These are phyloP conservation scores for Sebastes matsubarae DNA, from an alignment of 2,797 vertebrate species.

Conservation along the genomic window DNA sequence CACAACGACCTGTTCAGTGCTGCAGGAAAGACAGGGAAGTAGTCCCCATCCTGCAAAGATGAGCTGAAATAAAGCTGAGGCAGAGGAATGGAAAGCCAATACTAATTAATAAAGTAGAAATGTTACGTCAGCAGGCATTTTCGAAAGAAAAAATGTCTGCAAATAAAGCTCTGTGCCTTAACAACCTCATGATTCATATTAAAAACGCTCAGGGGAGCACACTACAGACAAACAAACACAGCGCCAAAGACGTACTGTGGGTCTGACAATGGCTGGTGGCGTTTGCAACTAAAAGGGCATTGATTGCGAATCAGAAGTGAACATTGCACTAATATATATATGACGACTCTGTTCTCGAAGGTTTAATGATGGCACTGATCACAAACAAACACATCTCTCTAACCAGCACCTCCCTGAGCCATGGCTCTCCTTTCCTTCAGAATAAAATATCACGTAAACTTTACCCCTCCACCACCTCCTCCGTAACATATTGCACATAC, in stretches of 20 bases:
- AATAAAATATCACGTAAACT: slow-evolving; percentile 39
- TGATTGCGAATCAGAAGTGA: slow-evolving; percentile 10
- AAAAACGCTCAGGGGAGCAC: slow-evolving; percentile 33
- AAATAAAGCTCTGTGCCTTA: slow-evolving; percentile 46
- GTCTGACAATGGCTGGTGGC: slow-evolving; percentile 32
- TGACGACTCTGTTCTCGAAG: slow-evolving; percentile 24
- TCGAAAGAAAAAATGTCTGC: slow-evolving; percentile 18
- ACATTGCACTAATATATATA: slow-evolving; percentile 20
- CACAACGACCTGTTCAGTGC: slow-evolving; percentile 14
- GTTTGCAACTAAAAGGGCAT: slow-evolving; percentile 13
- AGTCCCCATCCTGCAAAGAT: not conserved
- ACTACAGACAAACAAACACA: slow-evolving; percentile 36
- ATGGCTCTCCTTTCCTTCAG: slow-evolving; percentile 38
- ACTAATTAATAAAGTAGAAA: slow-evolving; percentile 12
- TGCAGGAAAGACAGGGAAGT: slow-evolving; percentile 26
- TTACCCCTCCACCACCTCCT: slow-evolving; percentile 6
- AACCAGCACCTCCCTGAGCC: slow-evolving; percentile 60
- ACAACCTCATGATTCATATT: slow-evolving; percentile 34
- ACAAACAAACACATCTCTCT: slow-evolving; percentile 23
- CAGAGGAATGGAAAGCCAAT: slow-evolving; percentile 3
- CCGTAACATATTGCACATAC: slow-evolving; percentile 59
- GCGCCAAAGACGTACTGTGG: slow-evolving; percentile 11
- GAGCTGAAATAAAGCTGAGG: slow-evolving; percentile 28
- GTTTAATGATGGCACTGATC: slow-evolving; percentile 43
- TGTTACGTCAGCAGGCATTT: slow-evolving; percentile 10